These are phyloP conservation scores for Caligus rogercresseyi DNA, from an alignment of 1,140 invertebrate species.

Conservation along the genomic window DNA sequence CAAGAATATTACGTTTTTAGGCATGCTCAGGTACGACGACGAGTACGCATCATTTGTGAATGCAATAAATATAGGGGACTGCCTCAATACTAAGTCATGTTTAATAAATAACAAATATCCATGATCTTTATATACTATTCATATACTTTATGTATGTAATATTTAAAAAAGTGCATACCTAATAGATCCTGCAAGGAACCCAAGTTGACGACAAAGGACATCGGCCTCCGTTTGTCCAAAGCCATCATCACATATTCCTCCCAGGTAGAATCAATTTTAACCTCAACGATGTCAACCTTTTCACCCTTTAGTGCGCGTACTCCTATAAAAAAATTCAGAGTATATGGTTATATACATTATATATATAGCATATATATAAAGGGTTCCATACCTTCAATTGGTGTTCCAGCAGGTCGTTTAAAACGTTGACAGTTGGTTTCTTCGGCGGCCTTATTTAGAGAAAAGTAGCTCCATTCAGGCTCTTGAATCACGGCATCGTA, in stretches of 20 bases:
- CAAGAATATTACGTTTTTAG: too few species aligned
- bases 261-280: constrained; percentile 20
- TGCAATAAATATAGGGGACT: not conserved
- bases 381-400: constrained; percentile 7
- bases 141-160: too few species aligned
- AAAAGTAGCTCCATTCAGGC: not conserved
- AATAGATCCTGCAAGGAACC: constrained; percentile 12
- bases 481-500: not conserved
- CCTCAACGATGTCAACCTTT: constrained; percentile 10
- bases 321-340: not conserved
- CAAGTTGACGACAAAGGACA: constrained; percentile 22
- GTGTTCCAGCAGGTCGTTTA: constrained; percentile 1
- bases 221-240: constrained; percentile 22
- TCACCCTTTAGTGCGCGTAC: not conserved
- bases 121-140: too few species aligned
- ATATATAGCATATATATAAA: too few species aligned
- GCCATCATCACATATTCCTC: constrained; percentile 23
- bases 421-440: not conserved
- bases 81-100: not conserved
- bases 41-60: not conserved
- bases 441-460: not conserved
- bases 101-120: not conserved
- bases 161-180: too few species aligned
- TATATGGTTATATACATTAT: not conserved
- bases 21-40: too few species aligned